Evolutionary conservation across 37 sponge, comb jelly and placozoan species (phyloP), one percentile per base, ranked within the genome.

Genomic region (Chondrilla cf. caribensis): DNA sequence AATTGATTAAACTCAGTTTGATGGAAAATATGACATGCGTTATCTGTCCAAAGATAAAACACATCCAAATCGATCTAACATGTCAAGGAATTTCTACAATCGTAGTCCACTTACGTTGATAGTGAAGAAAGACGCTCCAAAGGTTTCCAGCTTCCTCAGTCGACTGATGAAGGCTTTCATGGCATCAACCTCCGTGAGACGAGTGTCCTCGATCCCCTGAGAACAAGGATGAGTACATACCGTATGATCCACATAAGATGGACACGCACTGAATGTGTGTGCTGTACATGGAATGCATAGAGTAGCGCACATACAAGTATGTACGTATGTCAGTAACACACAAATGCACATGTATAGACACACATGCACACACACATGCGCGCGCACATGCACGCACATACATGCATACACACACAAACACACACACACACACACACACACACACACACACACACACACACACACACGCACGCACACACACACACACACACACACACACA

Each of bases 61-160:
- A n/a, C n/a, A n/a, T n/a, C n/a, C n/a, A n/a, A n/a, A n/a, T n/a
- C n/a, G n/a, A n/a, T n/a, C n/a, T n/a, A n/a, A n/a, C n/a, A n/a
- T n/a, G n/a, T n/a, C 28, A 15, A 64, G 66, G 36, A 80, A 3
- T 33, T 35, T 21, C n/a, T n/a, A n/a, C n/a, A n/a, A n/a, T n/a
- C n/a, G n/a, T n/a, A 3, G 26, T 0, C 22, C 31, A 59, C 87
- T 81, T 28, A 87, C 87, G 24, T 22, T 60, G 26, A 80, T 60
- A 38, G 77, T 77, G 79, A 75, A 82, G 58, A 87, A 77, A 36
- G 66, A 33, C 3, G 58, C 54, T 8, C 87, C 87, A 62, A 82
- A 81, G 26, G 82, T 87, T 26, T 87, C 87, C 39, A 82, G 78
- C 38, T 71, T 75, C 66, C 67, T 72, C 3, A 87, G 42, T 5